Evolutionary conservation across 2,888 invertebrate species (phyloP), one percentile per base, ranked within the genome.

Genomic region (Drosophila villosipedis): DNA sequence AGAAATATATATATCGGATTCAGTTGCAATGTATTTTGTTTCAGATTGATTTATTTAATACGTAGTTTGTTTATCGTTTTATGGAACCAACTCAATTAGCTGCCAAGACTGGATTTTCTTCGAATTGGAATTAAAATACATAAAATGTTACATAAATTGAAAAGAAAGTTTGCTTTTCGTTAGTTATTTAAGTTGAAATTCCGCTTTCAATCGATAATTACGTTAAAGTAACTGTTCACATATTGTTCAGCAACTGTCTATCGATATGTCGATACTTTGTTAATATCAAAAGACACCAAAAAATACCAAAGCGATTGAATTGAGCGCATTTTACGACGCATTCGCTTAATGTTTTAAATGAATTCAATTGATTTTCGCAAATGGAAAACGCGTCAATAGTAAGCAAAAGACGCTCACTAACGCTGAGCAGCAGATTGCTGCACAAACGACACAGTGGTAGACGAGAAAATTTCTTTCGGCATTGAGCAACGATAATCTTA

Each of bases 371-470:
- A 83, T 73, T 66, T 58, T 49, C 57, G 30, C 67, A 62, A 57
- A 92, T 92, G 92, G 92, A 91, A 54, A 83, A 71, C 70, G 78
- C 90, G 6, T 80, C 90, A 19, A 85, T 84, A 54, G 12, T 87
- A 35, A 77, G 72, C 31, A 84, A 91, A 62, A 88, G 89, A 52
- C 70, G 83, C 1, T 91, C 92, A 14, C 71, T 92, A 30, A 91
- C 92, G 25, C 72, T 92, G n/a, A 86, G 83, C 57, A 82, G 71
- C 31, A 90, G 91, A 7, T 61, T 91, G 31, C 76, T 89, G 61
- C 83, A 83, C 9, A 92, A 91, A 43, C 80, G 89, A 1, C 89
- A 89, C 58, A 91, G 82, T 70, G 90, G 92, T 92, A 82, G 73
- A 62, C 68, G 1, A 16, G 6, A 3, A n/a, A 2, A 39, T 3